A percentile compares a stretch with the other conserved stretches of the same genome.
These are phyloP conservation scores for Rotaria magnacalcarata DNA, from an alignment of 2,888 invertebrate species.

Conservation along the genomic window DNA sequence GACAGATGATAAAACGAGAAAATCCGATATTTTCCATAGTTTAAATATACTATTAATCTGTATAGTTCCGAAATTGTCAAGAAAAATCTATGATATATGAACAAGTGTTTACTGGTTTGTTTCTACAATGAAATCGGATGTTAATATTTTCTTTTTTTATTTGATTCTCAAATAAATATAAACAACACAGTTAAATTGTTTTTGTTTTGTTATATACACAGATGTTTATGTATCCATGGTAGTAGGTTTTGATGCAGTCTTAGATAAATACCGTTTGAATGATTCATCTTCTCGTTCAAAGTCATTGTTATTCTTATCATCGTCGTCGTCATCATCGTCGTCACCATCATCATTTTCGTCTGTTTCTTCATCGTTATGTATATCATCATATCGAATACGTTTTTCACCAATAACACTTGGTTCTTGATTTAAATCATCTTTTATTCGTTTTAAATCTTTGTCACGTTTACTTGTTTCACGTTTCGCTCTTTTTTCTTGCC, in stretches of 20 bases:
- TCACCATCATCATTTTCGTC: neutral
- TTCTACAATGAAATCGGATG: too few species aligned
- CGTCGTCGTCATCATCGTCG: neutral
- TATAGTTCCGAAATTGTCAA: too few species aligned
- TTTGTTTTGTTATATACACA: neutral
- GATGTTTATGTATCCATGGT: neutral
- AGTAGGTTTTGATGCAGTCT: neutral
- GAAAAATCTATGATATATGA: too few species aligned
- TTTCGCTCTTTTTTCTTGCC: constrained; percentile 34
- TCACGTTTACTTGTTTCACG: constrained; percentile 39
- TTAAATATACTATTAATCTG: too few species aligned
- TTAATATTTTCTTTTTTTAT: neutral
- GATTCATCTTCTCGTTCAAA: neutral
- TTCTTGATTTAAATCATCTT: constrained; percentile 41
- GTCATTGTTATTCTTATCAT: neutral
- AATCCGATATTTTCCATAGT: too few species aligned
- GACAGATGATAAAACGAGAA: too few species aligned
- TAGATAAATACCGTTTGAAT: neutral
- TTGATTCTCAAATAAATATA: neutral
- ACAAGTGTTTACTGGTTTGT: too few species aligned
- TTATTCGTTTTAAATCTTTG: constrained; percentile 38
- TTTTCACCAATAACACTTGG: constrained; percentile 31
- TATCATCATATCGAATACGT: constrained; percentile 7
- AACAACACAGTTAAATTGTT: neutral
- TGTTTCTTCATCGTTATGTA: neutral